Evolutionary conservation across 2,888 invertebrate genomes (phyloP), one percentile per base, ranked within the genome.

Genomic region (Artemia sinica): DNA sequence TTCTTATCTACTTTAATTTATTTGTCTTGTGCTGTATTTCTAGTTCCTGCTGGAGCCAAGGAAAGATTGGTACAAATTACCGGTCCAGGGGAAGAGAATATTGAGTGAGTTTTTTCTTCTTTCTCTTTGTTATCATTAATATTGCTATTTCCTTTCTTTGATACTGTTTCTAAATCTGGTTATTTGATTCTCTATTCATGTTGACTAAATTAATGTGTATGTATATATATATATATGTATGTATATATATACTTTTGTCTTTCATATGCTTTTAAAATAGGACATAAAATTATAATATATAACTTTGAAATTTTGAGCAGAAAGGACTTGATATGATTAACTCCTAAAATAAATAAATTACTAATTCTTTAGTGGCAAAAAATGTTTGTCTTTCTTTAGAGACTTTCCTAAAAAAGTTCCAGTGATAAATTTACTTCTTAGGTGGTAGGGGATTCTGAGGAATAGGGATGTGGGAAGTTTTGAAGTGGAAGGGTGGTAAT

Each of bases 41-140:
- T 83, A 93, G 94, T 95, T 73, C 91, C 87, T 78, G 90, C 92
- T 73, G 93, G 93, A 75, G 91, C 92, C 71, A 92, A 91, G 81
- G 94, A 94, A 81, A 84, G 95, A 76, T 84, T 93, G 74, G 91
- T 95, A 75, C 94, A 94, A 81, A 94, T 95, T 75, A 94, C 93
- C 72, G 94, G 94, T 71, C 89, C 91, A 49, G 88, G 86, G 74
- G 91, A 92, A 81, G 92, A 93, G 76, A 89, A 91, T 79, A 93
- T 95, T 72, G 87, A 86, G 91, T 92, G 79, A 83, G 85, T 82
- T 48, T 50, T 28, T 18, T 18, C 18, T 18, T 18, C 18, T 18
- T 18, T 65, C 10, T 51, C 11, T 58, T 70, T 8, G 12, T 50
- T 50, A 48, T 67, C 66, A 18, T 14, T 63, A 48, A 63, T 41